A percentile compares a stretch with the other conserved stretches of the same genome.
Evolutionary conservation across 2,113 vertebrate genomes (phyloP).

Genomic region (Chrysochloris asiatica): DNA sequence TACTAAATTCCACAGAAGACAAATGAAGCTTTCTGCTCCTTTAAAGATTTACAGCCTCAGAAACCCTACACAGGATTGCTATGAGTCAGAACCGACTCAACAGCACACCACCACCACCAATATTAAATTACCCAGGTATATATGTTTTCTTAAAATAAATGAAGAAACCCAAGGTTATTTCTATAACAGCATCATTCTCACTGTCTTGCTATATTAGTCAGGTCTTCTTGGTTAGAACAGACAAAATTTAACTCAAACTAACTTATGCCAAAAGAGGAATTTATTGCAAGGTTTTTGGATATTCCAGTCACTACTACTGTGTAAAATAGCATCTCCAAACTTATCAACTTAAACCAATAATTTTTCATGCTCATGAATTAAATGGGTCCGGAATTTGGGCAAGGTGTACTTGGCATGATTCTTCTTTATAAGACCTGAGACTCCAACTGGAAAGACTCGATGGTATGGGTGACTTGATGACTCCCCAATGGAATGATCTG

Average conservation of each 20-base stretch:
- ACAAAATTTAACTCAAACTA: conserved; percentile 2
- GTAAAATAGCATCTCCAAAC: neutral
- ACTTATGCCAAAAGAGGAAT: neutral
- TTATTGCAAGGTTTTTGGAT: conserved; percentile 7
- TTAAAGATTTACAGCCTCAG: no score
- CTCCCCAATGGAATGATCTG: neutral
- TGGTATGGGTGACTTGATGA: neutral
- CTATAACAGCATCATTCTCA: neutral
- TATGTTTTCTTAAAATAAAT: conserved; percentile 25
- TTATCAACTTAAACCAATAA: neutral
- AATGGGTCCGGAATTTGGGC: neutral
- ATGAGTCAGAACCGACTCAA: no score
- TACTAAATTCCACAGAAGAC: no score
- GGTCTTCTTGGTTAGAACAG: neutral
- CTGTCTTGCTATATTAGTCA: neutral
- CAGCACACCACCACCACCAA: no score
- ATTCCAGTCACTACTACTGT: neutral
- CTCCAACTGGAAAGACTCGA: neutral
- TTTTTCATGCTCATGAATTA: neutral
- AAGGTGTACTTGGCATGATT: neutral
- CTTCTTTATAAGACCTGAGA: neutral
- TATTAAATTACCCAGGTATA: no score
- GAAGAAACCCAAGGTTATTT: neutral
- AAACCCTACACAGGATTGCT: no score
- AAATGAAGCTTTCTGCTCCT: no score